These are phyloP conservation scores for Aurelia sp. DNA, from an alignment of 30 jellyfish, hydroid and myxozoan species.

Conservation along the genomic window DNA sequence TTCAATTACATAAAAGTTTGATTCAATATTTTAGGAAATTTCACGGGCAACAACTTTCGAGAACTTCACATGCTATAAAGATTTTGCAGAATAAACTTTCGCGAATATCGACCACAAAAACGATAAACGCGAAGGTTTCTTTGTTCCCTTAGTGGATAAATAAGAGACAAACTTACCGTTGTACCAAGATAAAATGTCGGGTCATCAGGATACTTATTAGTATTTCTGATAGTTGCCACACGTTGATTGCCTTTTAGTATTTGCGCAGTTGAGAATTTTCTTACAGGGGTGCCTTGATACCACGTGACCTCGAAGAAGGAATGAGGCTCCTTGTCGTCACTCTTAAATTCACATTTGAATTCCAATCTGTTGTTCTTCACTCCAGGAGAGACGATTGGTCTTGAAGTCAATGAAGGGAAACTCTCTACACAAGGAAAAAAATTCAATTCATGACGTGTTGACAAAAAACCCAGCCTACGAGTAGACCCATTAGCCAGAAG, in stretches of 20 bases:
- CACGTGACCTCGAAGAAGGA: conserved; percentile 64
- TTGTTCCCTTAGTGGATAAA: too few relatives aligned
- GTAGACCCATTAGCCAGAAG: too few relatives aligned
- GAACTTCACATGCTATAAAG: too few relatives aligned
- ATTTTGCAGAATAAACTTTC: too few relatives aligned
- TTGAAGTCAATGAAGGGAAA: conserved; percentile 55
- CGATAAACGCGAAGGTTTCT: too few relatives aligned
- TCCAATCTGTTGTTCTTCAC: conserved; percentile 58
- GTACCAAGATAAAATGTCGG: conserved; percentile 53
- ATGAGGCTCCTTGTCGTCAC: conserved; percentile 41
- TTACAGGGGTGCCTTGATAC: conserved; percentile 58
- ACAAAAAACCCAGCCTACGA: too few relatives aligned
- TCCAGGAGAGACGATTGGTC: conserved; percentile 67
- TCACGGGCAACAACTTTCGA: too few relatives aligned
- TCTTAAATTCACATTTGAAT: conserved; percentile 66
- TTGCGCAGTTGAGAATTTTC: neutral
- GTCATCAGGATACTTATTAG: conserved; percentile 31
- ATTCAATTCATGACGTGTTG: too few relatives aligned
- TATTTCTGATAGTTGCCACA: conserved; percentile 47
- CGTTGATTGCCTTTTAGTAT: conserved; percentile 39
- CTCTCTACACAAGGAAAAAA: conserved; percentile 15
- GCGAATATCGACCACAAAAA: too few relatives aligned
- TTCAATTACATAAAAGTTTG: too few relatives aligned
- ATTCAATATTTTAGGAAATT: too few relatives aligned
- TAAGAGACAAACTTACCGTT: conserved; percentile 19